phyloP scores from a whole-genome alignment of 2,888 invertebrate species.

The Lamellibrachia columna region DNA sequence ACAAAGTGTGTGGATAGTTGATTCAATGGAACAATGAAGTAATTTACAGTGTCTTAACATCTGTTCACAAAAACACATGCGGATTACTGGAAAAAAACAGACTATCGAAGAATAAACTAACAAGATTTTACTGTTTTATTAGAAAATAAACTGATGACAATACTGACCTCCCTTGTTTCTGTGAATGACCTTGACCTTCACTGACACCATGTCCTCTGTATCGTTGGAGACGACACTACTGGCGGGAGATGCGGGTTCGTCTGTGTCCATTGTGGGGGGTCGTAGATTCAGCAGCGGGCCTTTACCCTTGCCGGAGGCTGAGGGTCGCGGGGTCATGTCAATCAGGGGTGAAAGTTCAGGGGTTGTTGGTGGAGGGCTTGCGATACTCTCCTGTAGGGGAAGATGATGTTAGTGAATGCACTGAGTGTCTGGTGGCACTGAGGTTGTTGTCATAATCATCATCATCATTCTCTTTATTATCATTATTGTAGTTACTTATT shows the following conservation, averaged over 20 bases:
- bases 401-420: background rate
- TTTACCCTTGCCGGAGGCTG: background rate
- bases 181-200: constrained; percentile 26
- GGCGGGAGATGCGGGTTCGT: constrained; percentile 57
- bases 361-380: background rate
- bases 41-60: too few species aligned
- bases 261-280: constrained; percentile 35
- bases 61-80: too few species aligned
- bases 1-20: too few species aligned
- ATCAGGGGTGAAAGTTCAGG: background rate
- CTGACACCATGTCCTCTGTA: constrained; percentile 44
- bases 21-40: too few species aligned
- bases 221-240: constrained; percentile 59
- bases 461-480: too few species aligned
- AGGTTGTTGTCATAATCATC: too few species aligned
- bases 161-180: constrained; percentile 6
- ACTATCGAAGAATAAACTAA: too few species aligned
- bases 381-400: background rate
- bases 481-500: too few species aligned
- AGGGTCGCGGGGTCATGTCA: background rate
- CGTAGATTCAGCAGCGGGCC: background rate
- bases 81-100: too few species aligned
- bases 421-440: too few species aligned
- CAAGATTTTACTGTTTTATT: too few species aligned
- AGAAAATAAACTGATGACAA: background rate